These are phyloP conservation scores for Lethrus apterus DNA, from an alignment of 1,140 invertebrate species.

Conservation along the genomic window DNA sequence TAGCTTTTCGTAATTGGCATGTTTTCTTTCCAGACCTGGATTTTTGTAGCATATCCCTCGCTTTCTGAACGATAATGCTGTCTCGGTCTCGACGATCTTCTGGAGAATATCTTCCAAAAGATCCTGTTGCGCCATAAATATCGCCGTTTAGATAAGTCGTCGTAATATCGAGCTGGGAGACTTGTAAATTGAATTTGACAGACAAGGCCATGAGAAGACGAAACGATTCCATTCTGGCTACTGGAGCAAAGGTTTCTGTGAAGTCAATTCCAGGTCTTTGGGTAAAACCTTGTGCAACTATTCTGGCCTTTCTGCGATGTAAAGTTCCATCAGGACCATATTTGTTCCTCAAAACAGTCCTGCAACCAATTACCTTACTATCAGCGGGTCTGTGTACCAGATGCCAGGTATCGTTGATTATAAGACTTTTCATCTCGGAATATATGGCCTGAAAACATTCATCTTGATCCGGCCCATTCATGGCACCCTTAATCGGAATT, in stretches of 20 bases:
- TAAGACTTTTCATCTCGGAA: not conserved
- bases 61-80: too few relatives aligned
- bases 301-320: not conserved
- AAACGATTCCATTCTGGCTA: not conserved
- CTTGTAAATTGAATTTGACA: not conserved
- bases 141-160: not conserved
- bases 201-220: not conserved
- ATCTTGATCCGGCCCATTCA: conserved; percentile 37
- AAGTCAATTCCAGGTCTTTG: not conserved
- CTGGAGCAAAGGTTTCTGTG: not conserved
- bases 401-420: not conserved
- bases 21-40: too few relatives aligned
- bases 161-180: not conserved
- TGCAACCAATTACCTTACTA: not conserved
- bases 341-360: not conserved
- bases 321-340: conserved; percentile 4
- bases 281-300: not conserved
- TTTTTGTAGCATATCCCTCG: too few relatives aligned
- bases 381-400: not conserved
- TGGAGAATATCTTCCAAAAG: too few relatives aligned
- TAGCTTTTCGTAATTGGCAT: too few relatives aligned
- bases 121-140: too few relatives aligned
- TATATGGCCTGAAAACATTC: not conserved
- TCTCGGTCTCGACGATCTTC: too few relatives aligned
- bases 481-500: too few relatives aligned